Conservation (phyloP, 2,888 invertebrate genomes). For the Mycalesis mineus region DNA sequence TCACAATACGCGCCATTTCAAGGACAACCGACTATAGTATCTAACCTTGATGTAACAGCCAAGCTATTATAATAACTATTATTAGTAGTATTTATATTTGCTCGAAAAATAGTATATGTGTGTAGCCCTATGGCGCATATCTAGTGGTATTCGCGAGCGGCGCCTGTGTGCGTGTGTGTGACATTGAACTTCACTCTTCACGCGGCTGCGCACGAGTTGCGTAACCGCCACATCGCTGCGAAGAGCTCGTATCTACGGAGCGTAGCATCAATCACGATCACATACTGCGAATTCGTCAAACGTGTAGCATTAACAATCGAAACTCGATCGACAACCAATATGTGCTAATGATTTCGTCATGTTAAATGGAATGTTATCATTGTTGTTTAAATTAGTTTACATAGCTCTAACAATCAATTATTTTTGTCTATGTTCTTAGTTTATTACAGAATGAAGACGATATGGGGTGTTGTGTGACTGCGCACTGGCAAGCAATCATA, state of each 20-base stretch:
- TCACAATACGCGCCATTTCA: no score
- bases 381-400: background rate
- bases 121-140: slow-evolving; percentile 32
- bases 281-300: slow-evolving; percentile 5
- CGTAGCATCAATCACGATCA: slow-evolving; percentile 9
- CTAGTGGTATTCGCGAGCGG: slow-evolving; percentile 28
- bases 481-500: no score
- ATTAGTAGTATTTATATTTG: no score
- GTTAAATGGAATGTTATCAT: background rate
- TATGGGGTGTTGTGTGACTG: no score
- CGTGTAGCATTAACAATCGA: background rate
- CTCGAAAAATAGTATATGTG: background rate
- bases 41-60: no score
- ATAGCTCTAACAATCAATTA: no score
- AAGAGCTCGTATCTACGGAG: slow-evolving; percentile 5
- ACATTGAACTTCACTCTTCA: slow-evolving; percentile 78
- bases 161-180: slow-evolving; percentile 57
- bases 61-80: no score
- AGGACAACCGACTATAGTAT: no score
- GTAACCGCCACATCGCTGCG: slow-evolving; percentile 46
- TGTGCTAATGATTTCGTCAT: slow-evolving; percentile 4
- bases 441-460: no score
- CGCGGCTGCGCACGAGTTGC: slow-evolving; percentile 69
- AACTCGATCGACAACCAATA: background rate
- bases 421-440: no score